Conservation (phyloP, 2,797 vertebrate species). For the Propithecus deckenii region DNA sequence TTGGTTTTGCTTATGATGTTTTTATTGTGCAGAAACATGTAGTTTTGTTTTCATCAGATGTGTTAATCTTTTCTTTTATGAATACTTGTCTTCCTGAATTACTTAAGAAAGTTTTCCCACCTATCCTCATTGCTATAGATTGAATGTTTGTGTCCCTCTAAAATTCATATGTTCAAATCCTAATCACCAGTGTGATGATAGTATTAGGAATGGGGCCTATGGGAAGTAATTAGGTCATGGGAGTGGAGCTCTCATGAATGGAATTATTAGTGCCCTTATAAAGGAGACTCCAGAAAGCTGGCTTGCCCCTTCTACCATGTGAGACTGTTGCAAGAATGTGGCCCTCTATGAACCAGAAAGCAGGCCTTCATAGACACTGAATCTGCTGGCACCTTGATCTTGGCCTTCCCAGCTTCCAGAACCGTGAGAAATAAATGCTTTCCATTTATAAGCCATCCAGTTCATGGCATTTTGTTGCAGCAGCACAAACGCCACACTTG, state of each 20-base stretch:
- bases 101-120: neutral
- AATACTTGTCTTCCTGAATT: neutral
- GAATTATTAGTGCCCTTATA: neutral
- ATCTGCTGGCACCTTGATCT: neutral
- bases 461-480: neutral
- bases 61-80: neutral
- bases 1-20: neutral
- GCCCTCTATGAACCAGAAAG: neutral
- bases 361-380: neutral
- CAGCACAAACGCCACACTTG: neutral
- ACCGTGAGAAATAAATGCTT: neutral
- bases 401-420: neutral
- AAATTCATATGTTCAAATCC: neutral
- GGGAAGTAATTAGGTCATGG: neutral
- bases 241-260: neutral
- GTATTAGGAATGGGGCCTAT: neutral
- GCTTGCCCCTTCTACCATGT: neutral
- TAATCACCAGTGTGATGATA: neutral
- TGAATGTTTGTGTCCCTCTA: neutral
- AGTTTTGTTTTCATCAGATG: neutral
- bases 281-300: neutral
- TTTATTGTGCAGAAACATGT: neutral
- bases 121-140: neutral
- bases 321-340: neutral
- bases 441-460: neutral